Base-by-base conservation (phyloP, 2,888 invertebrate genomes). In the Vannuccia rotundouncinata region DNA sequence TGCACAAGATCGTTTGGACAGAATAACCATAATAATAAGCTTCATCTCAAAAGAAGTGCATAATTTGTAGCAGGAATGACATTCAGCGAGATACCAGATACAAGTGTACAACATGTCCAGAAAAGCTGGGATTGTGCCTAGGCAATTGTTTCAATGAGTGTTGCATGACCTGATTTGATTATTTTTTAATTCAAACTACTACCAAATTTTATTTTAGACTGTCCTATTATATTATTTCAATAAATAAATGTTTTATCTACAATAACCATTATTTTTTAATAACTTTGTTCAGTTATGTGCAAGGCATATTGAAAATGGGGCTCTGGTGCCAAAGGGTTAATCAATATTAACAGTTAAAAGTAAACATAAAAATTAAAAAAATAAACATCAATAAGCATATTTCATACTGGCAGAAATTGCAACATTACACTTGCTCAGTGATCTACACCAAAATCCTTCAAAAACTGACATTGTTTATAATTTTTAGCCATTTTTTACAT, bases 151-250 rank as follows among this genome's bases (percentile, higher is more conserved):
- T 66, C 25, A 27, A 66, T 66, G 2, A 22, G 66, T 66, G 2
- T 22, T 27, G 25, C 66, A 66, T 66, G 25, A 66, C 66, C 25
- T 66, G 17, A 22, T 5, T 66, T 5, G 25, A 5, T n/a, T n/a
- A 66, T 22, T 66, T 66, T 66, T 66, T 66, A 5, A 66, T 66
- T 5, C 10, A 66, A 66, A 66, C 66, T n/a, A 66, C 66, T 66
- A 66, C 66, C 10, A 66, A 66, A n/a, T n/a, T 22, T 66, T 66
- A 66, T 66, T 66, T 66, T 66, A 22, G 10, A 66, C 66, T 45
- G n/a, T n/a, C 45, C 45, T 10, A 45, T 45, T 45, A 45, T 17
- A 45, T 17, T 45, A 45, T 45, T 45, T 45, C 45, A 45, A 17
- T 45, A 45, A 45, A 45, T 45, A 45, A 45, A 45, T 45, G 17